Conservation (phyloP, 2,797 vertebrate genomes). For the Nannoperca australis region DNA sequence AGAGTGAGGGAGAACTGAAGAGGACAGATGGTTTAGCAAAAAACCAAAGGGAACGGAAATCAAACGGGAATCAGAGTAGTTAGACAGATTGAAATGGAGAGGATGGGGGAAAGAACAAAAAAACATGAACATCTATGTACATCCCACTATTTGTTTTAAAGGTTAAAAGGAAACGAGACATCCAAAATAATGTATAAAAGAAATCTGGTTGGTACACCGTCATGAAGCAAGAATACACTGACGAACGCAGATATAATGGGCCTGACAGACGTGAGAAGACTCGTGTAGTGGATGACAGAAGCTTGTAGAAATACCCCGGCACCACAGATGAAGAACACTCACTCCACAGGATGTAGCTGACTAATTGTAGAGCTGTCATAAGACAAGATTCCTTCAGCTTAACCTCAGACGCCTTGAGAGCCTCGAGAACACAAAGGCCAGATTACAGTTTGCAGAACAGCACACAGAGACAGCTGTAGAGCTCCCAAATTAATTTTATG, state of each 20-base stretch:
- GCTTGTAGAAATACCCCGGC: background rate
- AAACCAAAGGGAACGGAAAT: slow-evolving; percentile 14
- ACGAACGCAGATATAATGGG: background rate
- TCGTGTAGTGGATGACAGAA: background rate
- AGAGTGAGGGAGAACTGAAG: slow-evolving; percentile 87
- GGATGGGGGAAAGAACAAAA: slow-evolving; percentile 26
- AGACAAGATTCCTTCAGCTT: background rate
- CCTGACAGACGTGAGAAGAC: background rate
- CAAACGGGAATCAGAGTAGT: slow-evolving; percentile 39
- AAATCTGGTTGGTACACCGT: too few species aligned
- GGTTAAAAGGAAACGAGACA: too few species aligned
- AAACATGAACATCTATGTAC: slow-evolving; percentile 33
- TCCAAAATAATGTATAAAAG: too few species aligned
- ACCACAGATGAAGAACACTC: background rate
- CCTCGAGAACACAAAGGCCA: background rate
- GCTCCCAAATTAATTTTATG: background rate
- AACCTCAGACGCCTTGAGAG: slow-evolving; percentile 2
- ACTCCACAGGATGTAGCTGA: background rate
- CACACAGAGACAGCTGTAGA: background rate
- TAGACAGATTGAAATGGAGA: slow-evolving; percentile 23
- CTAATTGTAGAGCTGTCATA: background rate
- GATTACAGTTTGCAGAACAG: background rate
- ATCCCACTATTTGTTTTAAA: background rate
- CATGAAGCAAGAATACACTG: too few species aligned
- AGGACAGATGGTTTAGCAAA: slow-evolving; percentile 47